These are phyloP conservation scores for Drosophila yooni DNA, from an alignment of 2,888 invertebrate genomes.

Conservation along the genomic window DNA sequence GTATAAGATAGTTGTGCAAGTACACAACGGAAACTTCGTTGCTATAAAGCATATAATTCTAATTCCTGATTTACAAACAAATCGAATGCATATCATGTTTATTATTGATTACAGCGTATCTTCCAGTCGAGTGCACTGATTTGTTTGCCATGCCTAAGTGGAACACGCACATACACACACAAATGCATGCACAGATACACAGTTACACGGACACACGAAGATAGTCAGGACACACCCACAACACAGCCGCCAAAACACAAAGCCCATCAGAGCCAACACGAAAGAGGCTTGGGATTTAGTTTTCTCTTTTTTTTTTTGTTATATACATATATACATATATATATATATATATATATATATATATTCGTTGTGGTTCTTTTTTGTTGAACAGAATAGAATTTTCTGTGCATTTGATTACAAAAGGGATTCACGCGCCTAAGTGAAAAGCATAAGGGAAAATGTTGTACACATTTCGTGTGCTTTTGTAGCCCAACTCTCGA, in stretches of 20 bases:
- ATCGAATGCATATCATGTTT: neutral
- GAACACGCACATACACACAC: slow-evolving; percentile 49
- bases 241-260: slow-evolving; percentile 60
- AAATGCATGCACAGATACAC: slow-evolving; percentile 12
- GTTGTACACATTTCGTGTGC: slow-evolving; percentile 45
- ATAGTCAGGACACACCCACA: slow-evolving; percentile 54
- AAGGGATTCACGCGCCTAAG: slow-evolving; percentile 78
- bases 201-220: slow-evolving; percentile 29
- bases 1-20: neutral
- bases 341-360: neutral
- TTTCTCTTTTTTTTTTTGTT: slow-evolving; percentile 23
- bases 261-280: slow-evolving; percentile 76
- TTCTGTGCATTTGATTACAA: slow-evolving; percentile 79
- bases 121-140: slow-evolving; percentile 6
- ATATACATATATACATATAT: neutral
- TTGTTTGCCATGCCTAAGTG: slow-evolving; percentile 50
- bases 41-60: neutral
- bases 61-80: neutral
- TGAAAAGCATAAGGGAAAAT: slow-evolving; percentile 60
- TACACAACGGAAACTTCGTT: neutral
- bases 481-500: slow-evolving; percentile 17
- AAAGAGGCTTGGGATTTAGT: slow-evolving; percentile 73
- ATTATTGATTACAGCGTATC: slow-evolving; percentile 12
- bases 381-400: slow-evolving; percentile 68
- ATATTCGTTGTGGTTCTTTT: slow-evolving; percentile 6